These are phyloP conservation scores for Masnerella sp. DNA, from an alignment of 2,888 invertebrate genomes.

Conservation along the genomic window DNA sequence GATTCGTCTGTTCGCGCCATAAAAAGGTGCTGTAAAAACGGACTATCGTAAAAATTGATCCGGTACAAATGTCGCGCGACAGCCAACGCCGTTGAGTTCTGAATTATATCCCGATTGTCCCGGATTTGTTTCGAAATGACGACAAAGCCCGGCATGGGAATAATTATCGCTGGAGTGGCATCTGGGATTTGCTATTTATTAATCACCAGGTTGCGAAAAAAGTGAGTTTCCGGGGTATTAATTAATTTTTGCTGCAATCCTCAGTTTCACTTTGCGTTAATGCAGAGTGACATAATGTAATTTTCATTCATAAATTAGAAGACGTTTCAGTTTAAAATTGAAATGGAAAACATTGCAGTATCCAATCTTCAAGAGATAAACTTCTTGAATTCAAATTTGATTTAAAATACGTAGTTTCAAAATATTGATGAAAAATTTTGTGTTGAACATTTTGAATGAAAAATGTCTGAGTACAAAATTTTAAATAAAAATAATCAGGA, in stretches of 20 bases:
- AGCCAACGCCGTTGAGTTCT: conserved; percentile 3
- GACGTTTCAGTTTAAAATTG: no score
- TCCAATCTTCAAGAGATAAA: no score
- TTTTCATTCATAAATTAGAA: no score
- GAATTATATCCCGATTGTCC: conserved; percentile 13
- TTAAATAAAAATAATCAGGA: no score
- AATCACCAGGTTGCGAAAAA: conserved; percentile 80
- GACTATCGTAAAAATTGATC: conserved; percentile 8
- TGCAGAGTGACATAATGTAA: background rate
- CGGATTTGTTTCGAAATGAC: conserved; percentile 70
- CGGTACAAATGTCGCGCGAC: conserved; percentile 18
- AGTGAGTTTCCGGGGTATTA: no score
- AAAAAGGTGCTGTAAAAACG: conserved; percentile 13
- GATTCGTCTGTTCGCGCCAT: no score
- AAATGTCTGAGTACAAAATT: no score
- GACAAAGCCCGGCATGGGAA: conserved; percentile 81
- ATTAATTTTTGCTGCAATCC: background rate
- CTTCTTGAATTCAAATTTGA: no score
- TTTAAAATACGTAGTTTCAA: no score
- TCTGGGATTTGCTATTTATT: conserved; percentile 84
- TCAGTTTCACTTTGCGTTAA: background rate
- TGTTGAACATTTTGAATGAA: no score
- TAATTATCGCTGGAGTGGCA: conserved; percentile 83
- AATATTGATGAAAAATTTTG: no score
- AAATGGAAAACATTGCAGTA: no score